phyloP scores from a whole-genome alignment of 2,113 vertebrate genomes.

The Anthoscopus minutus region DNA sequence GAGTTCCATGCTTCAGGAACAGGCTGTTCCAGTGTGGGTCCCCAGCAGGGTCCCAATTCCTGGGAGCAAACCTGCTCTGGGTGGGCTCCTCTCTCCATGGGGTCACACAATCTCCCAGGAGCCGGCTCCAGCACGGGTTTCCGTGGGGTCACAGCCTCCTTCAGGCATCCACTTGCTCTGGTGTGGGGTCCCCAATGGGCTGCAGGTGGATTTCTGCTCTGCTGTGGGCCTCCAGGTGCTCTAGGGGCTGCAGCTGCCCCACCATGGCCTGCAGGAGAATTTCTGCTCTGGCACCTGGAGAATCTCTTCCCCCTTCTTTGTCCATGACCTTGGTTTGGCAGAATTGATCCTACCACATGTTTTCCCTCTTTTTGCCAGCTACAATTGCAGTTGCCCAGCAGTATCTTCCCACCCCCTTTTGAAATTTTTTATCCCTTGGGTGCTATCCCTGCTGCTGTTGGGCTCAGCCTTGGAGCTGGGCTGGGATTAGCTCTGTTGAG shows the following conservation, averaged over 20 bases:
- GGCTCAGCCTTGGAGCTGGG: background rate
- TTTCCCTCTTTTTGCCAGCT: background rate
- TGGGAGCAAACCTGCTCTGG: background rate
- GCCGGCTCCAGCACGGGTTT: fast-evolving
- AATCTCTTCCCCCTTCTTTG: no score
- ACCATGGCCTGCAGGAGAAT: background rate
- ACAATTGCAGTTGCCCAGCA: background rate
- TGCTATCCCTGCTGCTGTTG: fast-evolving
- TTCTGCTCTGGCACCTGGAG: background rate
- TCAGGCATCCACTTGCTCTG: background rate
- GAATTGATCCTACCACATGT: background rate
- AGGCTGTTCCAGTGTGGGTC: background rate
- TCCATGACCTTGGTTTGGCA: background rate
- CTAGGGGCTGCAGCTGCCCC: background rate
- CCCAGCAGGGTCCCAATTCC: background rate
- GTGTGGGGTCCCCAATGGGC: background rate
- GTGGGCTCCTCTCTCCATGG: background rate
- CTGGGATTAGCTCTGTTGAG: background rate
- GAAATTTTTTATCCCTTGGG: background rate
- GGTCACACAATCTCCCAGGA: background rate
- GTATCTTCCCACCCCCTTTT: fast-evolving
- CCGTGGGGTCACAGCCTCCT: background rate
- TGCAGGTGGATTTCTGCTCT: background rate
- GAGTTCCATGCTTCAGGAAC: no score
- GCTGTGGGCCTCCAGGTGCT: background rate